Conservation (phyloP, 2,113 vertebrate genomes). For the Elachura formosa region DNA sequence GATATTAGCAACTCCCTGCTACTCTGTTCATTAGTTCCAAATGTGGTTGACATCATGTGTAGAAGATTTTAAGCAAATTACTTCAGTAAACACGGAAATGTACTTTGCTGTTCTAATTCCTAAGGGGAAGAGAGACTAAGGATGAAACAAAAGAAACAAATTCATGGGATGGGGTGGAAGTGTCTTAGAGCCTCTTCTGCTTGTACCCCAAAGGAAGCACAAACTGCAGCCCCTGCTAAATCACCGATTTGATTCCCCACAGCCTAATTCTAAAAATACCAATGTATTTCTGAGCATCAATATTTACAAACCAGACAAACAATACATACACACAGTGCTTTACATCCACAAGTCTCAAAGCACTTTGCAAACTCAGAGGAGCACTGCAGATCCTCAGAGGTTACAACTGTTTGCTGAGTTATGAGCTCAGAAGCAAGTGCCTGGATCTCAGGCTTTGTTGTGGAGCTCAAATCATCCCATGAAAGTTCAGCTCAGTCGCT, state of each 20-base stretch:
- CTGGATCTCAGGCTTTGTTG: background rate
- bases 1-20: background rate
- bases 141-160: background rate
- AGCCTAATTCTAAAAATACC: background rate
- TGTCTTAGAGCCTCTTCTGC: background rate
- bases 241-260: background rate
- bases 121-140: background rate
- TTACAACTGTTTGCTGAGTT: background rate
- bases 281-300: background rate
- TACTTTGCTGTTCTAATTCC: background rate
- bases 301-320: conserved; percentile 14
- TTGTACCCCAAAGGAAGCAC: background rate
- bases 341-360: background rate
- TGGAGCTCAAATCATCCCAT: background rate
- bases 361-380: background rate
- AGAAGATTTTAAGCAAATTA: background rate
- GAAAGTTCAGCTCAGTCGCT: background rate
- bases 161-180: rapidly evolving
- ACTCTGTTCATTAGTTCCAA: background rate
- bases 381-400: background rate
- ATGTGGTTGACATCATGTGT: background rate
- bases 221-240: background rate
- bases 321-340: background rate
- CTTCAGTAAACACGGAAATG: background rate
- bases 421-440: background rate